Base-by-base conservation (phyloP, 2,888 invertebrate species). In the Therioaphis trifolii region DNA sequence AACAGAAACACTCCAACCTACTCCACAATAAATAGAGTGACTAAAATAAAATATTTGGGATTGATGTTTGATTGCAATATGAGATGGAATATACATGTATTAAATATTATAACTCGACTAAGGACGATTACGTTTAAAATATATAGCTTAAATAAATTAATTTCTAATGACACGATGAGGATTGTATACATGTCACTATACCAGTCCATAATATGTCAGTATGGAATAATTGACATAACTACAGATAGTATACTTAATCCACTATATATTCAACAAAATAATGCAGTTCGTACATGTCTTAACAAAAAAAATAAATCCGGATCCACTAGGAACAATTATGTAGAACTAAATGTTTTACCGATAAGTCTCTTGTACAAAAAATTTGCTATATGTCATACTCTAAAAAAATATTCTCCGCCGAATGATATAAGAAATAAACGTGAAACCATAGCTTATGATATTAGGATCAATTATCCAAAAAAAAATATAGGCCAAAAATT, bases 401-500 rank as follows among this genome's bases (percentile, higher is more conserved):
- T 71, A 46, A 71, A 49, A 71, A 49, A 49, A 27, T 27, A 1
- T 24, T 18, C 71, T 27, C 18, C 27, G 27, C 18, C 2, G 15
- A 11, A 18, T 49, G 18, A 49, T 24, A 49, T 27, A 49, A 1
- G 4, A 7, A 71, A 71, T 49, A 71, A 49, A 5, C 18, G 46
- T 15, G 71, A 71, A 71, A 49, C 9, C 27, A 49, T 29, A 18
- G 27, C 49, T 2, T 71, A 71, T 49, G 27, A 71, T 12, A 27
- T 71, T 3, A 71, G 49, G 9, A 7, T 71, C 9, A 11, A 71
- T 71, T 71, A 71, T 71, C 1, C 15, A 24, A 69, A 46, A 46
- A 61, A 46, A 69, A 43, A 43, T 21, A 69, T 69, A 21, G 69
- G 69, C 43, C 69, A 69, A 43, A n/a, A 69, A 69, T 49, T 71